phyloP scores from a whole-genome alignment of 2,888 invertebrate genomes.

The Eristalinus sepulchralis region DNA sequence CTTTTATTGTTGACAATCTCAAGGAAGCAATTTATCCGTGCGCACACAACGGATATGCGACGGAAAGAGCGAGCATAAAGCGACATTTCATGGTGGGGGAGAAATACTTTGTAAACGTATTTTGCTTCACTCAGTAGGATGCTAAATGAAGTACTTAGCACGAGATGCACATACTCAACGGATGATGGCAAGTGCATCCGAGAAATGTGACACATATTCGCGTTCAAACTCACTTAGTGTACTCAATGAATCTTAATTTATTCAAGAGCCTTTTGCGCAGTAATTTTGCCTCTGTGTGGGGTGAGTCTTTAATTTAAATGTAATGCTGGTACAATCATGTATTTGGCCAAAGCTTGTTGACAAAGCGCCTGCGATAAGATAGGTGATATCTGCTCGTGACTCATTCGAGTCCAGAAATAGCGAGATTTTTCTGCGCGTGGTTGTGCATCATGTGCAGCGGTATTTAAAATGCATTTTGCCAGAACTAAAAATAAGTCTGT shows the following conservation, averaged over 20 bases:
- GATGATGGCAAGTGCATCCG: conserved; percentile 23
- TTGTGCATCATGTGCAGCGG: neutral
- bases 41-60: neutral
- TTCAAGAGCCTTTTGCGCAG: neutral
- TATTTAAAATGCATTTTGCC: neutral
- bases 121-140: neutral
- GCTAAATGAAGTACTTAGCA: conserved; percentile 9
- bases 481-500: neutral
- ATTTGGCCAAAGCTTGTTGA: neutral
- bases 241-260: conserved; percentile 18
- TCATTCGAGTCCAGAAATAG: neutral
- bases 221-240: neutral
- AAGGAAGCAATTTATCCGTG: conserved; percentile 17
- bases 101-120: conserved; percentile 14
- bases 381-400: neutral
- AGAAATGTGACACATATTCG: conserved; percentile 21
- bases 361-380: conserved; percentile 4
- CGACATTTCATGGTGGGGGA: conserved; percentile 10
- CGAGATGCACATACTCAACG: conserved; percentile 11
- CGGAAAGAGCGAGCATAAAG: neutral
- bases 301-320: neutral
- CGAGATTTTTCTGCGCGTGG: neutral
- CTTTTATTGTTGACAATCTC: conserved; percentile 37
- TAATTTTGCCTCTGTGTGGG: neutral
- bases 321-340: neutral